These are phyloP conservation scores for Solea senegalensis DNA, from an alignment of 2,113 vertebrate genomes.

Conservation along the genomic window DNA sequence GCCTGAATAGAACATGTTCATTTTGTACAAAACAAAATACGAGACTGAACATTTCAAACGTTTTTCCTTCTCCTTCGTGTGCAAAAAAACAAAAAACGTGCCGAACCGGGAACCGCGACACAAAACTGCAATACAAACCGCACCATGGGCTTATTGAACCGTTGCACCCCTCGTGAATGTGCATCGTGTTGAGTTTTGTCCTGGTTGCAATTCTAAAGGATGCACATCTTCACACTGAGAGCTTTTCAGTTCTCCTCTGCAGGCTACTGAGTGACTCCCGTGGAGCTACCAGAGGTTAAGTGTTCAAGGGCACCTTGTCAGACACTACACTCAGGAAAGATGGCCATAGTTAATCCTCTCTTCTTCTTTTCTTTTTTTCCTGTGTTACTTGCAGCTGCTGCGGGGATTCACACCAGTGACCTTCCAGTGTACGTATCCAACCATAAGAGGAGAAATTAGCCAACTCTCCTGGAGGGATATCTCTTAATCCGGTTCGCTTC, in stretches of 20 bases:
- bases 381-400: neutral
- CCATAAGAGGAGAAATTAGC: neutral
- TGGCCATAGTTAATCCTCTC: conserved; percentile 1
- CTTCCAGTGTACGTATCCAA: conserved; percentile 3
- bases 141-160: too few species aligned
- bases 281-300: conserved; percentile 30
- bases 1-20: too few species aligned
- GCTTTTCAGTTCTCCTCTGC: conserved; percentile 18
- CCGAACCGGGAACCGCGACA: too few species aligned
- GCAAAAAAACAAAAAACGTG: too few species aligned
- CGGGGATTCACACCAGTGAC: conserved; percentile 14
- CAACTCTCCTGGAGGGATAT: neutral
- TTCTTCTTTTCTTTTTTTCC: neutral
- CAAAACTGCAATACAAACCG: too few species aligned
- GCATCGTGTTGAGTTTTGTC: neutral
- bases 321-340: conserved; percentile 6
- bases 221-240: conserved; percentile 1
- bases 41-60: too few species aligned
- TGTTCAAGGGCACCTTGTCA: conserved; percentile 43
- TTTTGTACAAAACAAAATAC: too few species aligned
- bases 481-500: conserved; percentile 10
- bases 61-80: too few species aligned
- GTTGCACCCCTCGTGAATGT: neutral
- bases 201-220: conserved; percentile 35
- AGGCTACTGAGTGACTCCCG: conserved; percentile 23